Conservation (phyloP, 2,888 invertebrate genomes). For the Omphaloscelis lunosa region DNA sequence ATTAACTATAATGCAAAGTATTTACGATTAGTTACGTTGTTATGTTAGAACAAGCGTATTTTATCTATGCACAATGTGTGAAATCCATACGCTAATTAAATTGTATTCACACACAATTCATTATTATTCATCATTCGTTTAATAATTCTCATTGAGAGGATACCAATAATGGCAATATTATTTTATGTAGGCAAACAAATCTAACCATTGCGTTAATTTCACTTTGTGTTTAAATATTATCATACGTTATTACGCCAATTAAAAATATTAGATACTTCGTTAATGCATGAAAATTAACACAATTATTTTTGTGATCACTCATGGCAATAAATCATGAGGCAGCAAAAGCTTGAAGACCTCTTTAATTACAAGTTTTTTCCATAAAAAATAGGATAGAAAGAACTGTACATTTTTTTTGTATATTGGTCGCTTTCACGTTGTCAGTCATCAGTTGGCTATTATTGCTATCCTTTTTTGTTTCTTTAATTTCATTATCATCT, state of each 20-base stretch:
- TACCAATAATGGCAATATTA: background rate
- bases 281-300: constrained; percentile 69
- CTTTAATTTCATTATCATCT: constrained; percentile 61
- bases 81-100: constrained; percentile 3
- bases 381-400: constrained; percentile 43
- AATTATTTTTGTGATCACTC: constrained; percentile 70
- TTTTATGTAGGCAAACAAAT: background rate
- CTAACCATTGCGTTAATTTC: constrained; percentile 3
- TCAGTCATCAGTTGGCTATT: constrained; percentile 61
- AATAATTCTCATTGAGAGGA: background rate
- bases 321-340: constrained; percentile 62
- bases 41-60: background rate
- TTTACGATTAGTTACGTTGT: background rate
- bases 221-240: background rate
- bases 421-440: constrained; percentile 54
- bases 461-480: constrained; percentile 65
- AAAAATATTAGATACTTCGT: constrained; percentile 55
- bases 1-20: background rate
- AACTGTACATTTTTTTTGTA: constrained; percentile 46
- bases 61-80: constrained; percentile 2
- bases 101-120: background rate
- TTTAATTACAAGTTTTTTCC: constrained; percentile 37
- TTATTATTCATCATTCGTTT: background rate
- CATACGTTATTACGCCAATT: constrained; percentile 5
- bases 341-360: constrained; percentile 63